A percentile compares a stretch with the other conserved stretches of the same genome.
Conservation (phyloP, 2,113 vertebrate species). For the Copsychus sechellarum region DNA sequence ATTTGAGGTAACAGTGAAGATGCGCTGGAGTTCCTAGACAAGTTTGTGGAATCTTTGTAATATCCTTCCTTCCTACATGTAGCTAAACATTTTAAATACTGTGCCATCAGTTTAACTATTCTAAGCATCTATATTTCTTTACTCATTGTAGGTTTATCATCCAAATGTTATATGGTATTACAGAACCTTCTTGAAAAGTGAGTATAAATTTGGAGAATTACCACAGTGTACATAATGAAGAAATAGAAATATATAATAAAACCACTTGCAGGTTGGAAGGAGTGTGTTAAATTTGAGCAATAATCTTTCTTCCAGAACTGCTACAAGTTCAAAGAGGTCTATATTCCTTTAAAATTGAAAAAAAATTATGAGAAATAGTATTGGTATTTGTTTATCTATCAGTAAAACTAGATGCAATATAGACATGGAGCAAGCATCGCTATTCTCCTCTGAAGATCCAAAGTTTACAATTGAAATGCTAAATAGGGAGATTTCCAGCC, state of each 20-base stretch:
- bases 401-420: background rate
- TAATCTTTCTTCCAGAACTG: background rate
- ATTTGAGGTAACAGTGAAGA: background rate
- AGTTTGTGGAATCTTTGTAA: background rate
- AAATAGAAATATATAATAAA: background rate
- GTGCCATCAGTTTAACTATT: background rate
- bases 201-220: slow-evolving; percentile 48
- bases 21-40: background rate
- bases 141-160: slow-evolving; percentile 81
- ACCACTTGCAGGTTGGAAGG: background rate
- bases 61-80: background rate
- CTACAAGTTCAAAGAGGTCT: background rate
- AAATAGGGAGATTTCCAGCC: background rate
- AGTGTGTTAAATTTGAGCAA: background rate
- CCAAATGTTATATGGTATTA: slow-evolving; percentile 90
- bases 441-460: background rate
- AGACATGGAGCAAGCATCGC: background rate
- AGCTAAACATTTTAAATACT: background rate
- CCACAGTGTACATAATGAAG: background rate
- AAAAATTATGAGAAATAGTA: background rate
- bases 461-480: background rate
- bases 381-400: background rate
- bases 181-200: slow-evolving; percentile 92
- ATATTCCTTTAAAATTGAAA: background rate
- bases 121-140: slow-evolving; percentile 2